Evolutionary conservation across 2,888 invertebrate genomes (phyloP).

Genomic region (Caenorhabditis sp.): DNA sequence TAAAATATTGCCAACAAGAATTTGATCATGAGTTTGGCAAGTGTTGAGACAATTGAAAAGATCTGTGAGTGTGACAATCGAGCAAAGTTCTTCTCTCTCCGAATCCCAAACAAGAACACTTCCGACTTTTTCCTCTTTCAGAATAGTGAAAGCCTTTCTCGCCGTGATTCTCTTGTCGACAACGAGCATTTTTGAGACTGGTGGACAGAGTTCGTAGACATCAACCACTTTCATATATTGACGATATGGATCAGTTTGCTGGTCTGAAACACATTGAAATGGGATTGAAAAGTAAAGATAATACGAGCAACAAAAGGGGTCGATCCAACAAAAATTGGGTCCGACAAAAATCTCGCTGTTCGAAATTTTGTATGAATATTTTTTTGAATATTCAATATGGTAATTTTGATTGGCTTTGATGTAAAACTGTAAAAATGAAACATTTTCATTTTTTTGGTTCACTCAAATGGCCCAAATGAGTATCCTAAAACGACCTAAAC

Average conservation of each 20-base stretch:
- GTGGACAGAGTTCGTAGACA: slow-evolving; percentile 53
- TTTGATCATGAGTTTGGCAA: not conserved
- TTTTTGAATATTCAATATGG: not conserved
- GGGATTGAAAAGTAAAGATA: too few species aligned
- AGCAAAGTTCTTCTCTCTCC: slow-evolving; percentile 1
- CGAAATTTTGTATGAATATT: not conserved
- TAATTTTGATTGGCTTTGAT: too few species aligned
- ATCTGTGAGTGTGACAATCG: slow-evolving; percentile 33
- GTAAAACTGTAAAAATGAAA: too few species aligned
- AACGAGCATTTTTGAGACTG: slow-evolving; percentile 38
- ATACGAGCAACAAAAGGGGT: too few species aligned
- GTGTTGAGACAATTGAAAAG: slow-evolving; percentile 22
- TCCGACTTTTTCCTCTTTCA: slow-evolving; percentile 46
- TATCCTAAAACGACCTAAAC: too few species aligned
- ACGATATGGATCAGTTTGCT: slow-evolving; percentile 52
- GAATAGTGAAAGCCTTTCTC: slow-evolving; percentile 42
- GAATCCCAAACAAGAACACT: slow-evolving; percentile 51
- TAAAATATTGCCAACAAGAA: slow-evolving; percentile 29
- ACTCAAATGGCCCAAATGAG: too few species aligned
- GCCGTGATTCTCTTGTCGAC: slow-evolving; percentile 42
- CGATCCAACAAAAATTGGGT: too few species aligned
- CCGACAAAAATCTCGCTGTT: too few species aligned
- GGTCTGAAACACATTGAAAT: too few species aligned
- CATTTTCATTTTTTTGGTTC: too few species aligned
- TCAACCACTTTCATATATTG: slow-evolving; percentile 60